Conservation (phyloP, 2,888 invertebrate species). For the Microplitis deprimator region DNA sequence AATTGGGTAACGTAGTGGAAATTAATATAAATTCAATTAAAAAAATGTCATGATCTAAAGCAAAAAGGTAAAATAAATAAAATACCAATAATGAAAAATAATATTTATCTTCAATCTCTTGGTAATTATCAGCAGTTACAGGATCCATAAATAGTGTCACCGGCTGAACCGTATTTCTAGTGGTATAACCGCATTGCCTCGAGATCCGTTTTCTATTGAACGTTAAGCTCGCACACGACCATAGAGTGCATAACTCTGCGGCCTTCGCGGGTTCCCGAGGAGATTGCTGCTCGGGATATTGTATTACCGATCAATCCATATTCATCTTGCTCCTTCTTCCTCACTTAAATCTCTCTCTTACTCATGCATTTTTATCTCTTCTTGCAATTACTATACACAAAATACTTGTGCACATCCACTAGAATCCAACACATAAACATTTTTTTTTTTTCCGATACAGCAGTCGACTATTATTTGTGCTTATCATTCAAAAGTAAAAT, state of each 20-base stretch:
- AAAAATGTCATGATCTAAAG: background rate
- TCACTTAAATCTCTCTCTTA: constrained; percentile 17
- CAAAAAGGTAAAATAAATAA: too few species aligned
- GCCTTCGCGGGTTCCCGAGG: constrained; percentile 52
- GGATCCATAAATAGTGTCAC: constrained; percentile 22
- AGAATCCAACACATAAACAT: too few species aligned
- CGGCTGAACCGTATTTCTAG: constrained; percentile 37
- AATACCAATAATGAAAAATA: background rate
- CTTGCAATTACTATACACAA: too few species aligned
- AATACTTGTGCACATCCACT: too few species aligned
- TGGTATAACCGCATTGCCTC: constrained; percentile 49
- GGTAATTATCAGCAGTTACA: background rate
- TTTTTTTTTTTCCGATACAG: constrained; percentile 19
- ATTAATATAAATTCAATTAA: constrained; percentile 1
- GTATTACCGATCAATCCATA: constrained; percentile 52
- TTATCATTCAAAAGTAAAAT: background rate
- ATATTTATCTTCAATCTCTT: background rate
- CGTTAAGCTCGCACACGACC: constrained; percentile 45
- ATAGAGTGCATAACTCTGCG: constrained; percentile 54
- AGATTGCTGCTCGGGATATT: constrained; percentile 57
- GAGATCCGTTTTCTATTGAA: constrained; percentile 54
- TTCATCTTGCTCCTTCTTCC: constrained; percentile 10
- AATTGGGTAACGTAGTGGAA: background rate
- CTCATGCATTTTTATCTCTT: too few species aligned
- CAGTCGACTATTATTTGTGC: background rate